Conservation (phyloP, 2,113 vertebrate species). For the Odontesthes bonariensis region DNA sequence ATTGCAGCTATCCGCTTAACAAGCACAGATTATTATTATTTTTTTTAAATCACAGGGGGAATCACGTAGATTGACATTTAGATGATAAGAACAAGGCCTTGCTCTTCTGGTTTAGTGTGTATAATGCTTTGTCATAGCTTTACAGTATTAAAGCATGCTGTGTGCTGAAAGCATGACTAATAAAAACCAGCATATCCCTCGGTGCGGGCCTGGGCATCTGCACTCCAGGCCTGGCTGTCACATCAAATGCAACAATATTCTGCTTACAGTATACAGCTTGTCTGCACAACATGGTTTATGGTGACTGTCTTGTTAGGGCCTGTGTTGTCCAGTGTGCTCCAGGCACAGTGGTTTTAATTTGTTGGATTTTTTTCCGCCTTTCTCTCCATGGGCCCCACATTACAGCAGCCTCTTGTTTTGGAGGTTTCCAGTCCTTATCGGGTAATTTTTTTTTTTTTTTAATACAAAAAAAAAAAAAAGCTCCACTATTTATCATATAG, state of each 20-base stretch:
- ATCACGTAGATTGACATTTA: no score
- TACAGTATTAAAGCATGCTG: conserved; percentile 10
- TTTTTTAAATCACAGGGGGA: no score
- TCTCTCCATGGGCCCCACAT: background rate
- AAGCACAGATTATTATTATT: no score
- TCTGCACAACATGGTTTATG: conserved; percentile 25
- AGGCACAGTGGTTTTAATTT: conserved; percentile 1
- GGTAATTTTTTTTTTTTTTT: background rate
- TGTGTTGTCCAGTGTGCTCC: conserved; percentile 9
- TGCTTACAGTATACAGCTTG: conserved; percentile 6
- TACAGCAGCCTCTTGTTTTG: background rate
- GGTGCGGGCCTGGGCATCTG: background rate
- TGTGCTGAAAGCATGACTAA: conserved; percentile 24
- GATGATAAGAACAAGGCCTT: no score
- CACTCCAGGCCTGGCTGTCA: conserved; percentile 34
- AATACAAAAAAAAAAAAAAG: no score
- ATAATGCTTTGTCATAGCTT: conserved; percentile 18
- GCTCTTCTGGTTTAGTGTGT: background rate
- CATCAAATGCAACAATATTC: conserved; percentile 25
- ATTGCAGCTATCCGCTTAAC: no score
- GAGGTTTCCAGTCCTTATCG: background rate
- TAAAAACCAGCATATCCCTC: conserved; percentile 24
- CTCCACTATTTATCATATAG: no score
- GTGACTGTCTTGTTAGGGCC: conserved; percentile 33
- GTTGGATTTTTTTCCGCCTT: background rate